These are phyloP conservation scores for Ooceraea biroi DNA, from an alignment of 1,140 invertebrate species.

Conservation along the genomic window DNA sequence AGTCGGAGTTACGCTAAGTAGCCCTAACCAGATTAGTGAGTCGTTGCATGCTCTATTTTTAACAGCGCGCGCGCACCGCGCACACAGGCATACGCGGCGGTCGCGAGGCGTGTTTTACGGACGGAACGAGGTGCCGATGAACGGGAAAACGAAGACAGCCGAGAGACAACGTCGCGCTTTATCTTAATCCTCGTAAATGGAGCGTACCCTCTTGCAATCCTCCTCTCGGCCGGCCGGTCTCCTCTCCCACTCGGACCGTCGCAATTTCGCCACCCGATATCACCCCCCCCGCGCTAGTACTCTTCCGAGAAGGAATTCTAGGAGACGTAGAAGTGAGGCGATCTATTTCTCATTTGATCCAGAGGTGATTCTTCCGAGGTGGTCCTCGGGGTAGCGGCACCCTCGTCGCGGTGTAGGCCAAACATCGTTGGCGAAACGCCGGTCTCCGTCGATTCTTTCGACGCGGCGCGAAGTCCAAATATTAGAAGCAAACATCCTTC, in stretches of 20 bases:
- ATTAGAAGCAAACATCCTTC: conserved; percentile 71
- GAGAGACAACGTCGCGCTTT: conserved; percentile 58
- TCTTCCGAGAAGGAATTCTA: conserved; percentile 32
- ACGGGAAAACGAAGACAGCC: conserved; percentile 64
- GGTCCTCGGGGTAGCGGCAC: conserved; percentile 9
- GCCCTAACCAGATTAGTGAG: conserved; percentile 86
- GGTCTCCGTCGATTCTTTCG: conserved; percentile 52
- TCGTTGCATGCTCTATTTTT: conserved; percentile 86
- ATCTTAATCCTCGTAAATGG: conserved; percentile 75
- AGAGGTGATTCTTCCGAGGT: conserved; percentile 13
- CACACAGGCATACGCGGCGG: conserved; percentile 21
- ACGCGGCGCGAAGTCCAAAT: conserved; percentile 71
- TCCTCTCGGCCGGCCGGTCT: conserved; percentile 25
- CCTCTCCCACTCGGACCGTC: not conserved
- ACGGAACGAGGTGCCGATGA: conserved; percentile 60
- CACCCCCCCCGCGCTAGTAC: not conserved
- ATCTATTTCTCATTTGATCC: conserved; percentile 32
- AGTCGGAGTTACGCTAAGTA: conserved; percentile 85
- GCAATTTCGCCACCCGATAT: conserved; percentile 46
- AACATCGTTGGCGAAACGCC: conserved; percentile 52
- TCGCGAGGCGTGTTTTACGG: conserved; percentile 66
- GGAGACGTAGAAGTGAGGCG: not conserved
- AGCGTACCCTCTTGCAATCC: conserved; percentile 45
- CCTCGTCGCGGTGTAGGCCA: conserved; percentile 20
- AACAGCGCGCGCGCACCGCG: conserved; percentile 73